Percentiles rank a stretch among this genome's conserved stretches.
Evolutionary conservation across 2,113 vertebrate species (phyloP).

Genomic region (Ivindomyrus marchei): DNA sequence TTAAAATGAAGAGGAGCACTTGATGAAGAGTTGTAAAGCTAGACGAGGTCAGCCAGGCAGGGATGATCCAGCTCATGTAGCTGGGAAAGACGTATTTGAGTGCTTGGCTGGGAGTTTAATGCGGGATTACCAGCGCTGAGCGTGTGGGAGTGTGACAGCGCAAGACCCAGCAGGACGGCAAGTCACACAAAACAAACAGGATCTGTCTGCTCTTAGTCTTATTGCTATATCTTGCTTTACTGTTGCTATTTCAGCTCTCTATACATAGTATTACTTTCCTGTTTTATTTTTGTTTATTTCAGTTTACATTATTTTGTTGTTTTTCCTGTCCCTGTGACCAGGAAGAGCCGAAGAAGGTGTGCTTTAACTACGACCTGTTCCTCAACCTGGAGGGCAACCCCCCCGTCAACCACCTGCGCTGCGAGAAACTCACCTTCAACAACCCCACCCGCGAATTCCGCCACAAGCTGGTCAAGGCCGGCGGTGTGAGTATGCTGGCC

Average conservation of each 20-base stretch:
- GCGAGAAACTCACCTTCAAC: conserved; percentile 98
- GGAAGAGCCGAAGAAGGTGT: conserved; percentile 96
- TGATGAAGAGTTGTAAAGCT: not conserved
- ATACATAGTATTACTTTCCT: not conserved
- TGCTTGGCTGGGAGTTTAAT: not conserved
- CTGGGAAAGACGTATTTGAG: not conserved
- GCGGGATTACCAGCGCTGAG: not conserved
- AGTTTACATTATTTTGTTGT: not conserved
- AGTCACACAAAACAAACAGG: not conserved
- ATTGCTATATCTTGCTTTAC: not conserved
- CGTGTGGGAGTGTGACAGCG: not conserved
- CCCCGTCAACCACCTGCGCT: conserved; percentile 95
- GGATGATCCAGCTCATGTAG: not conserved
- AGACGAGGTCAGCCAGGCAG: not conserved
- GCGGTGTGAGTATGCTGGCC: conserved; percentile 74
- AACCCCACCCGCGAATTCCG: conserved; percentile 97
- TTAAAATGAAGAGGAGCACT: not conserved
- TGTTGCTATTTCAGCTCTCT: not conserved
- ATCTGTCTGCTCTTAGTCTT: not conserved
- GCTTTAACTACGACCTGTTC: conserved; percentile 95
- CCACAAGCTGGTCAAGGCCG: conserved; percentile 88
- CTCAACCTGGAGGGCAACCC: conserved; percentile 97
- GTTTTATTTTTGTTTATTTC: not conserved
- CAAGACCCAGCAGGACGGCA: not conserved
- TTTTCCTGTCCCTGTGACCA: conserved; percentile 34